These are phyloP conservation scores for Pteropus alecto DNA, from an alignment of 2,113 vertebrate genomes.

Conservation along the genomic window DNA sequence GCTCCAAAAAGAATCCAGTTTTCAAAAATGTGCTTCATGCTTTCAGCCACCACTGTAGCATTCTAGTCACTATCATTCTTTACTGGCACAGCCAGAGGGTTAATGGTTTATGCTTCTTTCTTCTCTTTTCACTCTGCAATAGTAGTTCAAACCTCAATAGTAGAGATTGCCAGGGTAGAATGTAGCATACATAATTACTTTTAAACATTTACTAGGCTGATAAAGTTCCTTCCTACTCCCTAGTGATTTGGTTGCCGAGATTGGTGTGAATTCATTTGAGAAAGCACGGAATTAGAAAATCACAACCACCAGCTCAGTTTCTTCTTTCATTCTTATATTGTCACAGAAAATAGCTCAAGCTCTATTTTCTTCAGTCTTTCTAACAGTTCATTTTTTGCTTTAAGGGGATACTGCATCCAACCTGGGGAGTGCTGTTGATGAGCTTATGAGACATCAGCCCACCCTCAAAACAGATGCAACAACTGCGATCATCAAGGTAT, in stretches of 20 bases:
- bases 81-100: neutral
- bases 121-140: neutral
- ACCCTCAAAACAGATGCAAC: constrained; percentile 97
- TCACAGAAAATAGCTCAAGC: neutral
- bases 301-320: neutral
- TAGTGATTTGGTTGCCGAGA: neutral
- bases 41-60: neutral
- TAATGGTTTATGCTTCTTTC: neutral
- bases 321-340: constrained; percentile 19
- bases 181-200: neutral
- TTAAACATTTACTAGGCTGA: neutral
- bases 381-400: constrained; percentile 54
- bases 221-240: neutral
- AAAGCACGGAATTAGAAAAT: neutral
- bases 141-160: neutral
- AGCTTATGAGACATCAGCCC: constrained; percentile 97
- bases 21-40: neutral
- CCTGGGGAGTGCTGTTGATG: constrained; percentile 96
- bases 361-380: neutral
- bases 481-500: constrained; percentile 96
- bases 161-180: neutral
- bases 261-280: neutral
- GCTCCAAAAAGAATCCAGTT: neutral
- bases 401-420: constrained; percentile 97
- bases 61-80: neutral